These are phyloP conservation scores for Triplophysa rosa DNA, from an alignment of 2,113 vertebrate species.

Conservation along the genomic window DNA sequence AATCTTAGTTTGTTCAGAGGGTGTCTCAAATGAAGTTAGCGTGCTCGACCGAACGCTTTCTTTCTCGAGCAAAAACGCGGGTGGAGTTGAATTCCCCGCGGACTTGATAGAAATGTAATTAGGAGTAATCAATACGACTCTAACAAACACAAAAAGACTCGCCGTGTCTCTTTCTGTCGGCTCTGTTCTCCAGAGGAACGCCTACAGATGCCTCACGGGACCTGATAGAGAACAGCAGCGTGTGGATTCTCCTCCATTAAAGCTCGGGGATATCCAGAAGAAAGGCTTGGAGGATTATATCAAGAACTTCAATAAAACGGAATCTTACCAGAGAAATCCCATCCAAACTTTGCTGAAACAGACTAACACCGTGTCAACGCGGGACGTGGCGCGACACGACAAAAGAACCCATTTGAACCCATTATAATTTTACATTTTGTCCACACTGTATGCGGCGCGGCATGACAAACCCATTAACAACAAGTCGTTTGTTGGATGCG, in stretches of 20 bases:
- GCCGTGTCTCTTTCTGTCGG: constrained; percentile 11
- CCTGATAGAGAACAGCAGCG: neutral
- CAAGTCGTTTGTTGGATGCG: no score
- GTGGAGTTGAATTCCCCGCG: constrained; percentile 70
- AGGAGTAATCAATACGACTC: constrained; percentile 77
- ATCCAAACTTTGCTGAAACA: neutral
- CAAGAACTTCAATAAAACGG: neutral
- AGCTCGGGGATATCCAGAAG: neutral
- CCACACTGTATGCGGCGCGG: no score
- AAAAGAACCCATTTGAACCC: no score
- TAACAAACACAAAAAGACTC: constrained; percentile 14
- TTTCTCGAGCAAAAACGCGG: constrained; percentile 70
- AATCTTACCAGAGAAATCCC: neutral
- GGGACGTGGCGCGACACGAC: no score
- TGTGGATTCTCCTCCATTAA: neutral
- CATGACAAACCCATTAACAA: no score
- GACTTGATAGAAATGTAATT: constrained; percentile 79
- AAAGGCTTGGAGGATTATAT: neutral
- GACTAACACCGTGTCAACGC: neutral
- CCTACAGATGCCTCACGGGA: constrained; percentile 14
- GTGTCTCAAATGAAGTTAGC: constrained; percentile 75
- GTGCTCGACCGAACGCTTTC: constrained; percentile 61
- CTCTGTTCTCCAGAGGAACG: neutral
- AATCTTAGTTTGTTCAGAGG: constrained; percentile 74
- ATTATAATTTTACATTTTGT: no score